These are phyloP conservation scores for Epinephelus cyanopodus DNA, from an alignment of 2,113 vertebrate genomes.

Conservation along the genomic window DNA sequence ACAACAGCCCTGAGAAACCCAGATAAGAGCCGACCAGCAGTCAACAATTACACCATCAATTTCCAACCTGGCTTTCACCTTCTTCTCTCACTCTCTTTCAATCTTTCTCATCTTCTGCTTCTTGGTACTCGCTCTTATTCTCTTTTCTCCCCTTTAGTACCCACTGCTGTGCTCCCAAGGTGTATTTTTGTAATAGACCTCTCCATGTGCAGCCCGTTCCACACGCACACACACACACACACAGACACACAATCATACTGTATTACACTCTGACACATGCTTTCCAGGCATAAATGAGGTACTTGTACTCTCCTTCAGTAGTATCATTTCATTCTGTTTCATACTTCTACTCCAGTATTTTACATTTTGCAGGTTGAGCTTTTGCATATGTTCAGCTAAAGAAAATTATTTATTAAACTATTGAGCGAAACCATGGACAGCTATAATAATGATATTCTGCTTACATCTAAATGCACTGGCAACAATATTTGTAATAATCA, in stretches of 20 bases:
- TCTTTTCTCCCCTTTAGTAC: slow-evolving; percentile 7
- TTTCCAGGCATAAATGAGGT: background rate
- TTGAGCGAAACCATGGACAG: too few relatives aligned
- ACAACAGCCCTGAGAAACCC: slow-evolving; percentile 74
- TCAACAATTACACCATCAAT: slow-evolving; percentile 81
- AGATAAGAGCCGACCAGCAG: slow-evolving; percentile 79
- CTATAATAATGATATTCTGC: too few relatives aligned
- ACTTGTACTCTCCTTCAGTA: background rate
- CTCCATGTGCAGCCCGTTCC: background rate
- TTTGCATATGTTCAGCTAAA: background rate
- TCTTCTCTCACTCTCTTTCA: slow-evolving; percentile 48
- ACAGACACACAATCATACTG: background rate
- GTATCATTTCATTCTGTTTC: background rate
- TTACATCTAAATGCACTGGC: too few relatives aligned
- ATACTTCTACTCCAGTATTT: background rate
- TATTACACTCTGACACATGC: background rate
- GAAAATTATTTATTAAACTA: too few relatives aligned
- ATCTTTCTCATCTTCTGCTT: slow-evolving; percentile 47
- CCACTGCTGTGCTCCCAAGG: background rate
- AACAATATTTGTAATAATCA: too few relatives aligned
- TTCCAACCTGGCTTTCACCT: slow-evolving; percentile 60
- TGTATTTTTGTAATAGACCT: slow-evolving; percentile 36
- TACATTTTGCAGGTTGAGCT: background rate
- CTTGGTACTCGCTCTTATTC: slow-evolving; percentile 32
- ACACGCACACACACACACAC: background rate